Base-by-base conservation (phyloP, 2,797 vertebrate species). In the Hemitrygon akajei region DNA sequence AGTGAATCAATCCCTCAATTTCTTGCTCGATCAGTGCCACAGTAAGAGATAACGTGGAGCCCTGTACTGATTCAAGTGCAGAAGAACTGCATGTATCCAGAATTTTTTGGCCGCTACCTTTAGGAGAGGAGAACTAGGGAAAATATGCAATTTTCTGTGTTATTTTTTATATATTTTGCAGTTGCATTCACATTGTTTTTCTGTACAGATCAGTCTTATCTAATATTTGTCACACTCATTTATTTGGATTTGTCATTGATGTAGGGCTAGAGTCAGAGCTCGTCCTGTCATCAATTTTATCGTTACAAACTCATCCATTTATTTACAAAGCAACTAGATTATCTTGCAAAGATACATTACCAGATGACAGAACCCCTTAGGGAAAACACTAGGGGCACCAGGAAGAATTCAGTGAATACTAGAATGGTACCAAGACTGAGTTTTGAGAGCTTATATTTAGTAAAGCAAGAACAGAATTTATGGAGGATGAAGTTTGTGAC, bases 181-280 rank as follows among this genome's bases (percentile, higher is more conserved):
- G 86, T 89, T 87, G 56, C 56, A 86, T 60, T 10, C 82, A 86
- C 47, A 86, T 16, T 34, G n/a, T 77, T 10, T 77, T n/a, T 11
- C 76, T 77, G n/a, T 18, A 37, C 34, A 37, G n/a, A 79, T 79
- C 76, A 16, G 76, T n/a, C n/a, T 77, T 77, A 77, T 77, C 7
- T 63, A n/a, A 34, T 34, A 66, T 66, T 87, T 63, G 58, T 16
- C 86, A 10, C 66, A 66, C n/a, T 89, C 86, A 69, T 89, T 89
- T 89, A 40, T 69, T 69, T 89, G 63, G 37, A 16, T 89, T 89
- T 69, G n/a, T 89, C 86, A 89, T 89, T 89, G n/a, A 89, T 37
- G n/a, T 66, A 66, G 60, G 60, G 60, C 86, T 34, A 22, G 30
- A 66, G 86, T 69, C 60, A 89, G n/a, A 89, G 60, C 60, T 89